These are phyloP conservation scores for Euglossa dilemma DNA, from an alignment of 1,140 invertebrate species.

Conservation along the genomic window DNA sequence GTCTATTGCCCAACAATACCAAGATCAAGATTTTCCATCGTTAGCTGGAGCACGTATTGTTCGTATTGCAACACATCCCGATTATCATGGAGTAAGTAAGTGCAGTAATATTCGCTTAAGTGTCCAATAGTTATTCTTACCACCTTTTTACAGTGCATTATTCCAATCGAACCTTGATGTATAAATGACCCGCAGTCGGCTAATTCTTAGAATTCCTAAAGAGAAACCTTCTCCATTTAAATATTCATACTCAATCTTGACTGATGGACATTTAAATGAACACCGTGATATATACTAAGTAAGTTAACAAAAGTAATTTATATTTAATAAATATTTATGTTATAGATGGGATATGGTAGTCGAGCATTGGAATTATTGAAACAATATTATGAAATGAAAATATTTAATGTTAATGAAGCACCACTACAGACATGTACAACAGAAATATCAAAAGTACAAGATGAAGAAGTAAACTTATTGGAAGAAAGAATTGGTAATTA, in stretches of 20 bases:
- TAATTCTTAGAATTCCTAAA: too few species aligned
- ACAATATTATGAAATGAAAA: constrained; percentile 94
- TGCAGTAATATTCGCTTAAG: too few species aligned
- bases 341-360: constrained; percentile 96
- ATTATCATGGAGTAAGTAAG: constrained; percentile 92
- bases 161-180: too few species aligned
- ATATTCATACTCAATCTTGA: too few species aligned
- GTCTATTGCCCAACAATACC: constrained; percentile 98
- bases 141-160: too few species aligned
- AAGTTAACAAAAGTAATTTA: constrained; percentile 24
- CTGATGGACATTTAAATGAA: too few species aligned
- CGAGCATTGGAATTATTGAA: constrained; percentile 92
- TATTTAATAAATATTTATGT: constrained; percentile 58
- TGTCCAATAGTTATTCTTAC: too few species aligned
- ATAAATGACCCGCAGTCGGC: too few species aligned
- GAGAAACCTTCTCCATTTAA: too few species aligned
- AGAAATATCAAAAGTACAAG: constrained; percentile 83
- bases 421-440: constrained; percentile 74
- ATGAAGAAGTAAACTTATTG: constrained; percentile 84
- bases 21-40: constrained; percentile 95
- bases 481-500: constrained; percentile 84
- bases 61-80: constrained; percentile 98
- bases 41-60: constrained; percentile 96
- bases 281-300: constrained; percentile 11
- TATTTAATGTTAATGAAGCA: constrained; percentile 87